Evolutionary conservation across 2,113 vertebrate species (phyloP).

Genomic region (Tiliqua scincoides): DNA sequence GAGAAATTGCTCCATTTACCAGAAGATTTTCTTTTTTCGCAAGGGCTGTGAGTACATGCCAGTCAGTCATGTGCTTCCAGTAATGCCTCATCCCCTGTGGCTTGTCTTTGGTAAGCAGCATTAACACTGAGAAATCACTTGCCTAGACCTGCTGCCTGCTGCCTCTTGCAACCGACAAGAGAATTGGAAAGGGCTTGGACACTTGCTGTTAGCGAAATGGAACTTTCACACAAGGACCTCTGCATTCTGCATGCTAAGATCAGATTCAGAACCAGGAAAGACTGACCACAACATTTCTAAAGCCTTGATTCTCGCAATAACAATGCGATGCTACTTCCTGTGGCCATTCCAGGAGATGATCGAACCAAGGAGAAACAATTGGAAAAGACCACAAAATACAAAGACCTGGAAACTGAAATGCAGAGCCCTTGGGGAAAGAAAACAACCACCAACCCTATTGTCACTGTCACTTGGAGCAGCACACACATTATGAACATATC

Average conservation of each 20-base stretch:
- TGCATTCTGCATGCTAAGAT: not conserved
- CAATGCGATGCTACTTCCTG: too few relatives aligned
- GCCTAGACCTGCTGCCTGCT: not conserved
- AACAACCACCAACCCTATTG: too few relatives aligned
- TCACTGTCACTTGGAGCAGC: too few relatives aligned
- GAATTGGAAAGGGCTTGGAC: not conserved
- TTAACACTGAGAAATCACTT: not conserved
- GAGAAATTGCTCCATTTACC: not conserved
- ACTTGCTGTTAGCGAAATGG: not conserved
- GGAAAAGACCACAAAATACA: too few relatives aligned
- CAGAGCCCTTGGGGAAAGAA: too few relatives aligned
- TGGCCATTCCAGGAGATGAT: too few relatives aligned
- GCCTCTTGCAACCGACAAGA: not conserved
- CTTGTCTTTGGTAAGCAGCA: not conserved
- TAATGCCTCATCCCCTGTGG: not conserved
- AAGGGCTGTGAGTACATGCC: not conserved
- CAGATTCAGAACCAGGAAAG: not conserved
- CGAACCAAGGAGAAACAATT: too few relatives aligned
- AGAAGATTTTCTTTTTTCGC: not conserved
- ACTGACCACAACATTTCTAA: not conserved
- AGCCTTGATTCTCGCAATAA: not conserved
- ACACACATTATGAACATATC: too few relatives aligned
- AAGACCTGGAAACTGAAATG: too few relatives aligned
- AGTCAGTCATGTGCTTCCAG: not conserved
- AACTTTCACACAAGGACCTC: not conserved